A percentile compares a stretch with the other conserved stretches of the same genome.
These are phyloP conservation scores for Anoncus sp. DNA, from an alignment of 2,888 invertebrate genomes.

Conservation along the genomic window DNA sequence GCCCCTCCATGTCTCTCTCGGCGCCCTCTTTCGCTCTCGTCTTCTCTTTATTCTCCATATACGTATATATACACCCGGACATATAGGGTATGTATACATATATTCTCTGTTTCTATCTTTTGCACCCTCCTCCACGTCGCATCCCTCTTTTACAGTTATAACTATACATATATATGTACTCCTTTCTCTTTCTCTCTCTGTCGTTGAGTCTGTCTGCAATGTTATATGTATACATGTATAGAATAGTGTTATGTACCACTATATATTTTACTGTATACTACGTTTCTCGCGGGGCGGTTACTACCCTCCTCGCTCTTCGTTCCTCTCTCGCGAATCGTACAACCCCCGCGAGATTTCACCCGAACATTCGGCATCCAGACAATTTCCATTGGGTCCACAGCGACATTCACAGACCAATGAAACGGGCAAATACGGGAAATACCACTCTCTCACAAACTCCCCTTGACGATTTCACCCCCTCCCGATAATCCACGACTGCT, in stretches of 20 bases:
- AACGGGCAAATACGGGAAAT: conserved; percentile 79
- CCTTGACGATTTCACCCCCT: conserved; percentile 50
- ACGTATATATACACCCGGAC: conserved; percentile 6
- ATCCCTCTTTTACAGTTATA: conserved; percentile 48
- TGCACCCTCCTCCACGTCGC: conserved; percentile 28
- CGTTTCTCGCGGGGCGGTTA: conserved; percentile 75
- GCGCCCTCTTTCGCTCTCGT: conserved; percentile 66
- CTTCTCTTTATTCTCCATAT: conserved; percentile 50
- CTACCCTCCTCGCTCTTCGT: conserved; percentile 71
- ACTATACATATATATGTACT: conserved; percentile 3
- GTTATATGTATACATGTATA: conserved; percentile 48
- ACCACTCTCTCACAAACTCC: conserved; percentile 61
- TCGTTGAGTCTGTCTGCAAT: conserved; percentile 42
- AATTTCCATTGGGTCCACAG: conserved; percentile 81
- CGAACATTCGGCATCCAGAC: conserved; percentile 79
- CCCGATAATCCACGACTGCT: conserved; percentile 32
- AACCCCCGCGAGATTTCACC: conserved; percentile 66
- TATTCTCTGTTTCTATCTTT: conserved; percentile 59
- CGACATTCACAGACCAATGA: conserved; percentile 82
- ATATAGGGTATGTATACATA: conserved; percentile 40
- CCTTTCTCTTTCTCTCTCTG: conserved; percentile 24
- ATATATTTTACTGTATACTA: conserved; percentile 21
- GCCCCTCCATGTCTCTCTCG: conserved; percentile 68
- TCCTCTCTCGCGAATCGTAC: conserved; percentile 53
- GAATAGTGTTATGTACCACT: conserved; percentile 3